A percentile compares a stretch with the other conserved stretches of the same genome.
These are phyloP conservation scores for Diarsia brunnea DNA, from an alignment of 2,888 invertebrate species.

Conservation along the genomic window DNA sequence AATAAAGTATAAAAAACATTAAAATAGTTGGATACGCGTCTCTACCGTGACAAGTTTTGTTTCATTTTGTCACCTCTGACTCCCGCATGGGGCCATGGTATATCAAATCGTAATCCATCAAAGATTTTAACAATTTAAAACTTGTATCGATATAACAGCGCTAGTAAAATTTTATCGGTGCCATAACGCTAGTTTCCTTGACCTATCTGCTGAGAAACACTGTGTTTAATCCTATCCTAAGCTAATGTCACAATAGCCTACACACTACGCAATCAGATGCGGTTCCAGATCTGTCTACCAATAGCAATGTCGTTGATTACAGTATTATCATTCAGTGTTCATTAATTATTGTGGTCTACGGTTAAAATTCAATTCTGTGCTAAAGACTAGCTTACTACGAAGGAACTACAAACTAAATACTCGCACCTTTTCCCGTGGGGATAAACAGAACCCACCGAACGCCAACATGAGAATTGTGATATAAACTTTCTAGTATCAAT, in stretches of 20 bases:
- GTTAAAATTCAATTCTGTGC: conserved; percentile 9
- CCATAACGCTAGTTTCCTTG: not conserved
- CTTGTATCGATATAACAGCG: too few relatives aligned
- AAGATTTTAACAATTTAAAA: too few relatives aligned
- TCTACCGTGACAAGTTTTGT: not conserved
- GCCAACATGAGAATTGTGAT: too few relatives aligned
- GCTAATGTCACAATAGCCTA: not conserved
- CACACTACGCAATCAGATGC: conserved; percentile 11
- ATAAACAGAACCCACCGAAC: not conserved
- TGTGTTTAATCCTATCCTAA: not conserved
- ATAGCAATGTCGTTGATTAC: conserved; percentile 20
- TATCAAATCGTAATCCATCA: not conserved
- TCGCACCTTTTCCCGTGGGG: not conserved
- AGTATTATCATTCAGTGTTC: conserved; percentile 25
- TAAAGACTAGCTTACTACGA: not conserved
- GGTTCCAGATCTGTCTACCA: not conserved
- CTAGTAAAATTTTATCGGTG: too few relatives aligned
- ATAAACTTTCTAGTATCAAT: too few relatives aligned
- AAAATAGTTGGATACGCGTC: not conserved
- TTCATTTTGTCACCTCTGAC: not conserved
- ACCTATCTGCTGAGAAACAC: not conserved
- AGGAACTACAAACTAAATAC: not conserved
- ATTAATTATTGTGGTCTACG: conserved; percentile 28
- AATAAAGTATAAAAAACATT: not conserved
- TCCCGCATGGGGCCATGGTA: not conserved